phyloP scores from a whole-genome alignment of 2,113 vertebrate genomes.

The Tachysurus vachellii region DNA sequence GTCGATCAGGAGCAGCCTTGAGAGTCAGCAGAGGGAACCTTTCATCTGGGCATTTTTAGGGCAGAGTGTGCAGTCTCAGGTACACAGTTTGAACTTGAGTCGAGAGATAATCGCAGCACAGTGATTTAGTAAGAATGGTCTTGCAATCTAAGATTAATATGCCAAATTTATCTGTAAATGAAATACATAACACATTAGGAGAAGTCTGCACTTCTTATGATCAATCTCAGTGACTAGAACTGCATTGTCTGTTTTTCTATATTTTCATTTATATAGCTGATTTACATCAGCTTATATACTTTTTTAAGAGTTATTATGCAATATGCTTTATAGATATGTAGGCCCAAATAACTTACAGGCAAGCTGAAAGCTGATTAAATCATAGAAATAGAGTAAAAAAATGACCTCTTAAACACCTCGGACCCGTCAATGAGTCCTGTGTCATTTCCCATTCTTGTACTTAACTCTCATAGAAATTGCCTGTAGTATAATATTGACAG shows the following conservation, averaged over 20 bases:
- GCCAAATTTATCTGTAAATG: background rate
- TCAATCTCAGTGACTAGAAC: background rate
- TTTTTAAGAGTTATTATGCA: background rate
- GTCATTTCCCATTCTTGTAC: background rate
- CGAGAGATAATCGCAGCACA: background rate
- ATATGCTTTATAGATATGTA: background rate
- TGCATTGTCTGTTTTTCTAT: background rate
- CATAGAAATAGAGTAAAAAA: background rate
- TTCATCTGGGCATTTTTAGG: background rate
- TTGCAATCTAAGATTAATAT: background rate
- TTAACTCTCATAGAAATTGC: background rate
- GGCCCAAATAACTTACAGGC: background rate
- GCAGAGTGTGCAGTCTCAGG: background rate
- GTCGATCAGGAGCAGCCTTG: conserved; percentile 8
- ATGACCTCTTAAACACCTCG: background rate
- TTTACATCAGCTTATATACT: background rate
- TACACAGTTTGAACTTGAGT: background rate
- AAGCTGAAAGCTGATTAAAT: background rate
- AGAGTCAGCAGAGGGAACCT: conserved; percentile 17
- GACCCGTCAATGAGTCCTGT: background rate
- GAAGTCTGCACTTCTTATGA: background rate
- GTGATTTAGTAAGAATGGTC: background rate
- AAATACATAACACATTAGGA: background rate
- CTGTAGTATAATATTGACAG: background rate
- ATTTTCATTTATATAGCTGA: background rate